phyloP scores from a whole-genome alignment of 2,888 invertebrate genomes.

The Troilus luridus region DNA sequence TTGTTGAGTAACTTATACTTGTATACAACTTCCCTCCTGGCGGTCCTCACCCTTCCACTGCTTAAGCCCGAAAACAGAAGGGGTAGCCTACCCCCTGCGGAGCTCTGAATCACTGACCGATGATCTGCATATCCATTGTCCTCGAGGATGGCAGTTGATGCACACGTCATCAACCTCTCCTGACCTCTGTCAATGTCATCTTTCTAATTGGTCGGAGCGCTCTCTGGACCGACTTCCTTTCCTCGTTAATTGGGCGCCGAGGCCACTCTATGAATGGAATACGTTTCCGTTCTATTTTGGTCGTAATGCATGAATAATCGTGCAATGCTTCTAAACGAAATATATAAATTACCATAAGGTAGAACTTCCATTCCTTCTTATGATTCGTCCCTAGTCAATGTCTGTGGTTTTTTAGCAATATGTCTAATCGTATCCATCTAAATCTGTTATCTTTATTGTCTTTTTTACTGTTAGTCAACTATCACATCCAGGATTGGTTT shows the following conservation, averaged over 20 bases:
- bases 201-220: not conserved
- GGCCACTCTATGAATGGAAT: not conserved
- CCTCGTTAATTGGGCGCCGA: not conserved
- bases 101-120: not conserved
- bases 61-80: not conserved
- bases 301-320: not conserved
- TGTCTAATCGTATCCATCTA: too few relatives aligned
- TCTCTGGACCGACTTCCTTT: not conserved
- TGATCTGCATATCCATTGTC: slow-evolving; percentile 18
- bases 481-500: too few relatives aligned
- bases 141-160: not conserved
- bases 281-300: not conserved
- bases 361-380: too few relatives aligned
- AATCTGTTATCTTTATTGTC: too few relatives aligned
- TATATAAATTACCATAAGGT: too few relatives aligned
- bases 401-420: too few relatives aligned
- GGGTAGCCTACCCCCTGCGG: not conserved
- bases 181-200: slow-evolving; percentile 29
- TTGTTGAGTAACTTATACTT: too few relatives aligned
- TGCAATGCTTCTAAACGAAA: not conserved
- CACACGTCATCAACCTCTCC: slow-evolving; percentile 35
- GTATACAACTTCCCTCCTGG: not conserved
- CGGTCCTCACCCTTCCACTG: not conserved
- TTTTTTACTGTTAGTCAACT: too few relatives aligned
- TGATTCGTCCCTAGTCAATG: too few relatives aligned